A percentile compares a stretch with the other conserved stretches of the same genome.
Evolutionary conservation across 1,140 invertebrate genomes (phyloP).

Genomic region (Drosophila gunungcola): DNA sequence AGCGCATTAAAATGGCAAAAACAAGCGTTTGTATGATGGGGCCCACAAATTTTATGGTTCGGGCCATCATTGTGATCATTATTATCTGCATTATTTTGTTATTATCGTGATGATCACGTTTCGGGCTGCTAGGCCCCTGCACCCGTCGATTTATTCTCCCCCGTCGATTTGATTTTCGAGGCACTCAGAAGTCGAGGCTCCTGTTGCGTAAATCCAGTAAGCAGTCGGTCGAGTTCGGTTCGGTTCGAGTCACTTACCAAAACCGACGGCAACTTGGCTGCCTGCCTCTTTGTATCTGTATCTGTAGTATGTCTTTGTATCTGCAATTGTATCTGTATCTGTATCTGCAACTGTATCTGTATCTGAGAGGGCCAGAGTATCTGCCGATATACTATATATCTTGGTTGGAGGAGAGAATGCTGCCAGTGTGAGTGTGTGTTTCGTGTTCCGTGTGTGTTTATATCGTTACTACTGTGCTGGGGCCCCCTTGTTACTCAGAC

Average conservation of each 20-base stretch:
- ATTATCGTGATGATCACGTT: conserved; percentile 74
- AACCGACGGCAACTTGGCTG: conserved; percentile 60
- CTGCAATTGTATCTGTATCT: conserved; percentile 11
- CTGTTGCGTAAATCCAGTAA: conserved; percentile 82
- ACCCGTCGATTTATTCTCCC: not conserved
- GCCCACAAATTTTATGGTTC: conserved; percentile 44
- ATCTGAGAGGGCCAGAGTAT: conserved; percentile 15
- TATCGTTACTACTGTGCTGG: conserved; percentile 57
- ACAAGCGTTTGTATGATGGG: not conserved
- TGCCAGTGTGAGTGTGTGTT: conserved; percentile 14
- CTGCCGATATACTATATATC: conserved; percentile 14
- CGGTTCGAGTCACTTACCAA: conserved; percentile 63
- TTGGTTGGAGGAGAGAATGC: conserved; percentile 5
- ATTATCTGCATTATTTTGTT: conserved; percentile 54
- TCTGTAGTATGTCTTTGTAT: conserved; percentile 19
- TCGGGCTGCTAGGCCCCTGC: conserved; percentile 1
- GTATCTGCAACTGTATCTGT: conserved; percentile 41
- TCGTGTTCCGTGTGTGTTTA: conserved; percentile 35
- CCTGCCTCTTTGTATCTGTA: conserved; percentile 14
- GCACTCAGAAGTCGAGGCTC: conserved; percentile 70
- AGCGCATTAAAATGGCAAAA: not conserved
- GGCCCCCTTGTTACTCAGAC: conserved; percentile 48
- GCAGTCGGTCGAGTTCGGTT: conserved; percentile 69
- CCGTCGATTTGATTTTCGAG: not conserved
- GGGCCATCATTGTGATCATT: conserved; percentile 49